Percentiles rank a stretch among this genome's conserved stretches.
Conservation (phyloP, 2,797 vertebrate species). For the Knipowitschia caucasica region DNA sequence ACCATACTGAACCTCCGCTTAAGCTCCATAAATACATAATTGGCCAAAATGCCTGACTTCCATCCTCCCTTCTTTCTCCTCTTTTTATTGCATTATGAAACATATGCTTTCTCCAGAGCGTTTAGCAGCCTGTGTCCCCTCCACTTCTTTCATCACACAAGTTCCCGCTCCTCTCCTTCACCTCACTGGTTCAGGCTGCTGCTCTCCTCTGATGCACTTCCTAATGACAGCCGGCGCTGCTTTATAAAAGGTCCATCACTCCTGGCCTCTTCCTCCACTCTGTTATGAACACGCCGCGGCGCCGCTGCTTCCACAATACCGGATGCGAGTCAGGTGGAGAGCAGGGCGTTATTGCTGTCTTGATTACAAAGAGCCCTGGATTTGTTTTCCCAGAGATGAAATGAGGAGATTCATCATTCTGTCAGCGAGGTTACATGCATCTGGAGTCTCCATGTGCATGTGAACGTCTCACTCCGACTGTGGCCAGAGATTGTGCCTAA, state of each 20-base stretch:
- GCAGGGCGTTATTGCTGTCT: conserved; percentile 16
- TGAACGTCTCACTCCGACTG: conserved; percentile 3
- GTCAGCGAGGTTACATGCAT: conserved; percentile 16
- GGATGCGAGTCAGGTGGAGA: conserved; percentile 14
- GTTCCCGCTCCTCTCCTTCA: conserved; percentile 37
- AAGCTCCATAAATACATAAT: too few species aligned
- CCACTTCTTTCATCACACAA: conserved; percentile 11
- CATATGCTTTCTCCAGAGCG: not conserved
- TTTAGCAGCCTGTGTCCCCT: not conserved
- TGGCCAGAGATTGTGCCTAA: not conserved
- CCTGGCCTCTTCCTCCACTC: conserved; percentile 15
- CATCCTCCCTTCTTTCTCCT: too few species aligned
- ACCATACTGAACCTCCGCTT: too few species aligned
- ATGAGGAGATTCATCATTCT: conserved; percentile 33
- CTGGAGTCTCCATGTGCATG: not conserved
- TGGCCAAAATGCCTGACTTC: too few species aligned
- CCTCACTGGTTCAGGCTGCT: conserved; percentile 43
- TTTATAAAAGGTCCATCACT: conserved; percentile 48
- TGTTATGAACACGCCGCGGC: conserved; percentile 26
- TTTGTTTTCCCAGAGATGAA: conserved; percentile 32
- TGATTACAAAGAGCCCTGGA: conserved; percentile 28
- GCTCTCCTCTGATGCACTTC: conserved; percentile 39
- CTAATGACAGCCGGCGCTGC: conserved; percentile 52
- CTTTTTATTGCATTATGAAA: not conserved
- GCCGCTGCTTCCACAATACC: conserved; percentile 25